These are phyloP conservation scores for Tachycineta bicolor DNA, from an alignment of 2,113 vertebrate species.

Conservation along the genomic window DNA sequence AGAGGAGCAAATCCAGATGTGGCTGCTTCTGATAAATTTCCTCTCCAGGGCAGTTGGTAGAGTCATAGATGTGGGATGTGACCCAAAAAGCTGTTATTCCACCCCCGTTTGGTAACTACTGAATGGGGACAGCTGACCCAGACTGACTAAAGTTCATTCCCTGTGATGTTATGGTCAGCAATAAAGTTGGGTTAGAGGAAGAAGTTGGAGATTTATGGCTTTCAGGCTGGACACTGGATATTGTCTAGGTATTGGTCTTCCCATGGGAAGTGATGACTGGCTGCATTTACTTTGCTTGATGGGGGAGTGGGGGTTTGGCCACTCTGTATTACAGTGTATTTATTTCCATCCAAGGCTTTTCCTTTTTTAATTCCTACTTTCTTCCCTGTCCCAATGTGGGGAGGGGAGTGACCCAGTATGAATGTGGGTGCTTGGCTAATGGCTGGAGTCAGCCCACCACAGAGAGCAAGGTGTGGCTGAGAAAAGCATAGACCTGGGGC, in stretches of 20 bases:
- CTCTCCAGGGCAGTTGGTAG: not conserved
- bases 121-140: not conserved
- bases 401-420: not conserved
- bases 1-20: not conserved
- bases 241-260: not conserved
- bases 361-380: not conserved
- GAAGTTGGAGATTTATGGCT: not conserved
- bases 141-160: not conserved
- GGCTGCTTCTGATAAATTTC: not conserved
- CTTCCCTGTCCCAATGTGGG: accelerated
- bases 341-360: not conserved
- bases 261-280: not conserved
- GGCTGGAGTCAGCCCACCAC: not conserved
- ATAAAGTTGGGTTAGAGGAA: not conserved
- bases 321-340: not conserved
- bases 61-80: not conserved
- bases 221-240: not conserved
- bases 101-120: not conserved
- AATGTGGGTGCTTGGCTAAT: not conserved
- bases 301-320: accelerated
- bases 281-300: not conserved
- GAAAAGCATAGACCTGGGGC: not conserved
- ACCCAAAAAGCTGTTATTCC: not conserved
- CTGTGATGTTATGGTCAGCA: not conserved
- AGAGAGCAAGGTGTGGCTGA: not conserved